Conservation (phyloP, 2,888 invertebrate species). For the Cryptocheilus praepositus region DNA sequence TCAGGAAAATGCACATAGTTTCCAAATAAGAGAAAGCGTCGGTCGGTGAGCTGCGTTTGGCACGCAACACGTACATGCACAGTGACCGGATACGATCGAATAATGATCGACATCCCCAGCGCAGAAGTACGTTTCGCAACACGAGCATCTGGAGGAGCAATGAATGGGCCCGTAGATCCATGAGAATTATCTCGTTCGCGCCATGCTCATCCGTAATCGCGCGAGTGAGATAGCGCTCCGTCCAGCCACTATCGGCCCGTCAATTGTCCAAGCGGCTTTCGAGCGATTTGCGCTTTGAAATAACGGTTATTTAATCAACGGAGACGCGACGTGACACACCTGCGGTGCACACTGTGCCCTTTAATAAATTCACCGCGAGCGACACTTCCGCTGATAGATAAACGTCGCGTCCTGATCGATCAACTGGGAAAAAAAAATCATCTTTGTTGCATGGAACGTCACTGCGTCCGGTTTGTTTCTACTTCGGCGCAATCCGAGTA, state of each 20-base stretch:
- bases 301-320: conserved; percentile 58
- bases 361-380: conserved; percentile 41
- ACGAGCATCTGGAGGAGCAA: not conserved
- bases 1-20: too few relatives aligned
- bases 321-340: conserved; percentile 25
- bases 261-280: conserved; percentile 51
- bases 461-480: too few relatives aligned
- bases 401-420: not conserved
- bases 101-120: too few relatives aligned
- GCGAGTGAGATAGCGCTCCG: conserved; percentile 22
- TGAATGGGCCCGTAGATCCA: conserved; percentile 15
- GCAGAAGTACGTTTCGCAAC: too few relatives aligned
- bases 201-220: conserved; percentile 43
- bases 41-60: too few relatives aligned
- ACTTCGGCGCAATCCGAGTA: too few relatives aligned
- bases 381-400: not conserved
- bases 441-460: not conserved
- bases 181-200: conserved; percentile 38
- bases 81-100: too few relatives aligned
- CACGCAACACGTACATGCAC: too few relatives aligned
- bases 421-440: not conserved
- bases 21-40: too few relatives aligned
- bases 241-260: conserved; percentile 40
- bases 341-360: conserved; percentile 16
- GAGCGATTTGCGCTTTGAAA: conserved; percentile 47